Evolutionary conservation across 2,797 vertebrate species (phyloP).

Genomic region (Phrynocephalus forsythii): DNA sequence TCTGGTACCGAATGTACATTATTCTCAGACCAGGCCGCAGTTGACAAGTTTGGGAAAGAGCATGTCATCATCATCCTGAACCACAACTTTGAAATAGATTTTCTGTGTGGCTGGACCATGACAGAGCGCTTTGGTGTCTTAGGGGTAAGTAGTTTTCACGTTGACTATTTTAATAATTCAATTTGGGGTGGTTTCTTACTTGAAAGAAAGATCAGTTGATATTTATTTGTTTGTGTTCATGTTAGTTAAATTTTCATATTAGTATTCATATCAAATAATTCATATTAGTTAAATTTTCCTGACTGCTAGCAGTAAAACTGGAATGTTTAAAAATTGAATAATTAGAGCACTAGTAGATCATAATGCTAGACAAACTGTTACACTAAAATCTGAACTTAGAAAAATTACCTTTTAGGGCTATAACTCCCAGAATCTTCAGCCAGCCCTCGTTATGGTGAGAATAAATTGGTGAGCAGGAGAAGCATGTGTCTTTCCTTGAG

Average conservation of each 20-base stretch:
- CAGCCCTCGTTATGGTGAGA: neutral
- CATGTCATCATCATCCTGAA: conserved; percentile 97
- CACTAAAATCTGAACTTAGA: neutral
- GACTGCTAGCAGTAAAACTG: neutral
- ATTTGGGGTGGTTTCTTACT: neutral
- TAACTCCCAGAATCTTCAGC: neutral
- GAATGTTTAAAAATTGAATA: neutral
- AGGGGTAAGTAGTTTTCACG: conserved; percentile 84
- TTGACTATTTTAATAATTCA: neutral
- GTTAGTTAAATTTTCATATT: neutral
- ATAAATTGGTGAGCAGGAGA: neutral
- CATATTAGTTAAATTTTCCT: neutral
- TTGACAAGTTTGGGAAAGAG: conserved; percentile 92
- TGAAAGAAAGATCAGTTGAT: too few species aligned
- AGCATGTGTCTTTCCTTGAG: neutral
- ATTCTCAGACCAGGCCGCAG: conserved; percentile 90
- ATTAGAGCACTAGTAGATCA: neutral
- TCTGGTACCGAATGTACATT: conserved; percentile 95
- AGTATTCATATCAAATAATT: too few species aligned
- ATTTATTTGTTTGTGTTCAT: too few species aligned
- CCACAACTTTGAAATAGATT: conserved; percentile 99
- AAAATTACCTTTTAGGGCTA: neutral
- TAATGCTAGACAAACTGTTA: neutral
- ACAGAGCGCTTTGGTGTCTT: conserved; percentile 94
- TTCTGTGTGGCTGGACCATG: conserved; percentile 99